phyloP scores from a whole-genome alignment of 64 coral and sea anemone species.

The Porites lutea region DNA sequence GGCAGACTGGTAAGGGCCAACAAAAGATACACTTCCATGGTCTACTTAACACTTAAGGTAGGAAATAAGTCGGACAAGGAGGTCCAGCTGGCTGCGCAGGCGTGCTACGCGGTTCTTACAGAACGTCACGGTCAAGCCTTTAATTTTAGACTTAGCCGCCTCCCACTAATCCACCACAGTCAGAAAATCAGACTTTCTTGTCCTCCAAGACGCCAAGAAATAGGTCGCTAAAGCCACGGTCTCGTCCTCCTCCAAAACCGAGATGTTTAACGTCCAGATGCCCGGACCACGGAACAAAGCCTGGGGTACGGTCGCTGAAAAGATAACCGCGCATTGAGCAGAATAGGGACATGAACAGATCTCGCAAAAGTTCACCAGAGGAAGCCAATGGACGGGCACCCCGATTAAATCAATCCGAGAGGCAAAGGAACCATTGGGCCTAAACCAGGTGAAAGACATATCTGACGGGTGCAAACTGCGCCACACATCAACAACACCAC shows the following conservation, averaged over 20 bases:
- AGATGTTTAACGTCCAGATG: constrained; percentile 8
- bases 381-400: neutral
- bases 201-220: too few relatives aligned
- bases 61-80: too few relatives aligned
- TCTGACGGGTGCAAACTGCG: neutral
- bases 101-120: too few relatives aligned
- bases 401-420: constrained; percentile 33
- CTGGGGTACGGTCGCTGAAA: neutral
- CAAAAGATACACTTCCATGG: neutral
- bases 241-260: neutral
- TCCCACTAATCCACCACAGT: too few relatives aligned
- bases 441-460: neutral
- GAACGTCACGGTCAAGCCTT: too few relatives aligned
- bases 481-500: constrained; percentile 13
- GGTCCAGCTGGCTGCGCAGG: too few relatives aligned
- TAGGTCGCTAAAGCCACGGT: neutral
- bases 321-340: constrained; percentile 41
- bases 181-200: too few relatives aligned
- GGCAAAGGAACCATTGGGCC: neutral
- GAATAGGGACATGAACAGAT: constrained; percentile 21
- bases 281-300: neutral
- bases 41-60: neutral
- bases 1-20: neutral
- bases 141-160: too few relatives aligned
- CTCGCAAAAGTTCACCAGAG: too few relatives aligned